Conservation (phyloP, 23 tunicate species). For the Styela clava region DNA sequence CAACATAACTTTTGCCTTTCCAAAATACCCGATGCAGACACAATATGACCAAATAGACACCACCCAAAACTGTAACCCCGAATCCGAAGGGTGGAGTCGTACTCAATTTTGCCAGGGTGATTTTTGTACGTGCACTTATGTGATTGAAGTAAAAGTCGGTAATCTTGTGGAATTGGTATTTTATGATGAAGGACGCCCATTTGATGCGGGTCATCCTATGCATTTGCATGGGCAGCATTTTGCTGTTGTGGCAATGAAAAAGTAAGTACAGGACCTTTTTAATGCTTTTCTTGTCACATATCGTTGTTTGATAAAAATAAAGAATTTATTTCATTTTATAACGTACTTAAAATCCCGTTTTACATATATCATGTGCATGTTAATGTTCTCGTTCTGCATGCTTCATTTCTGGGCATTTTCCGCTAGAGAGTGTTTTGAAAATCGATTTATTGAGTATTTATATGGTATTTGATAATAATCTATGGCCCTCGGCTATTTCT, state of each 20-base stretch:
- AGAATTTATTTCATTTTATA: neutral
- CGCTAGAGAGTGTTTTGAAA: too few species aligned
- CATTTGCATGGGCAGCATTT: constrained; percentile 94
- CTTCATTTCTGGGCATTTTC: too few species aligned
- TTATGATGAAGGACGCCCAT: constrained; percentile 79
- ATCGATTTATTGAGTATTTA: too few species aligned
- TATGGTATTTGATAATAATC: too few species aligned
- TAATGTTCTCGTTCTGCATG: too few species aligned
- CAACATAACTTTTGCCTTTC: constrained; percentile 52
- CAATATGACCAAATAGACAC: constrained; percentile 43
- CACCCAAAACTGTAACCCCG: constrained; percentile 41
- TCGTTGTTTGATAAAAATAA: neutral
- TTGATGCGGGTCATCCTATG: constrained; percentile 94
- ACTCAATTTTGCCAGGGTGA: neutral
- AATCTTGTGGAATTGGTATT: constrained; percentile 72
- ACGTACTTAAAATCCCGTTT: too few species aligned
- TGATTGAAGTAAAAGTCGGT: constrained; percentile 36
- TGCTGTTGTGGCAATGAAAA: constrained; percentile 90
- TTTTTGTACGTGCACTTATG: constrained; percentile 53
- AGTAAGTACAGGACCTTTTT: constrained; percentile 41
- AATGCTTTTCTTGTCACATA: neutral
- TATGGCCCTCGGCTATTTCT: too few species aligned
- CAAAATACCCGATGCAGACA: constrained; percentile 53
- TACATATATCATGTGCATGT: too few species aligned
- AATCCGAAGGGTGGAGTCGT: neutral